Base-by-base conservation (phyloP, 2,113 vertebrate species). In the Onychostruthus taczanowskii region DNA sequence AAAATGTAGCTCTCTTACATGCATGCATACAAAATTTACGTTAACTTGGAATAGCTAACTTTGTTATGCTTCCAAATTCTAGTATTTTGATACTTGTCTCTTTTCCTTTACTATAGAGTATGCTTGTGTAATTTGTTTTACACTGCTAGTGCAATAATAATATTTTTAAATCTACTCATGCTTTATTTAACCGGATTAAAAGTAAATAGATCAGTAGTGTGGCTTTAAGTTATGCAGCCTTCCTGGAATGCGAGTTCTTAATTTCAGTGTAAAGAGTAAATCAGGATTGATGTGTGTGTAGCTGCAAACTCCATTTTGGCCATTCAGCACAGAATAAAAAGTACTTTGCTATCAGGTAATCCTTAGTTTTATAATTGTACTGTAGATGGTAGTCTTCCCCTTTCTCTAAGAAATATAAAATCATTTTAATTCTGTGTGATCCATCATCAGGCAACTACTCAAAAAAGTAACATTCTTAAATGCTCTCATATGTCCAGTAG, bases 341-440 rank as follows among this genome's bases (percentile, higher is more conserved):
- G 21, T 76, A n/a, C 28, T 78, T 79, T 63, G 49, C 77, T 79
- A 58, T 62, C 79, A 75, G 78, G 30, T 93, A 52, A 93, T 58
- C 28, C 62, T 47, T 85, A 69, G 89, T 97, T 97, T 97, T 66
- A 35, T 96, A 85, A 74, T 73, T 96, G 96, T 95, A 95, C 94
- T 90, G 97, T 98, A 98, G 97, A 97, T 97, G 97, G 95, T 96
- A 96, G 93, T 95, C 93, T 97, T 97, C 90, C 72, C 68, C 84
- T 94, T 85, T 89, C 87, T 81, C 87, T 96, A 84, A 90, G 72
- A 80, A 94, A 55, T 83, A 87, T 20, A 89, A 74, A 89, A 86
- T 82, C 6, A 22, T 96, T 97, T 95, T 95, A 97, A 97, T 97
- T 97, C 84, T 89, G 16, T 95, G 95, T 94, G 93, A 98, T 98